Conservation (phyloP, 2,113 vertebrate species). For the Lepisosteus oculatus region DNA sequence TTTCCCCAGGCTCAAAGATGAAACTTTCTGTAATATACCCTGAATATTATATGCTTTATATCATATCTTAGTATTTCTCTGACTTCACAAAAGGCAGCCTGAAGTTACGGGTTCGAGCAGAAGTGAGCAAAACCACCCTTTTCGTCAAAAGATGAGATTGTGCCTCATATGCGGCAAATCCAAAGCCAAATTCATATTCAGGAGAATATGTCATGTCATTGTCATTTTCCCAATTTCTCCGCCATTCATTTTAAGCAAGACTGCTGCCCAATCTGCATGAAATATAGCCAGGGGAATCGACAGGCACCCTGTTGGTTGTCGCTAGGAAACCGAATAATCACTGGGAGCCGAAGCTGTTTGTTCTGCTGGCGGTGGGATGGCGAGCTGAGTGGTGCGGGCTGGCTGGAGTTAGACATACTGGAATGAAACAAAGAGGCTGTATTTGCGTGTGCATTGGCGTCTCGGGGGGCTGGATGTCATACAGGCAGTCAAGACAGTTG, state of each 20-base stretch:
- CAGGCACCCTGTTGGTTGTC: conserved; percentile 50
- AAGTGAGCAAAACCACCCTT: too few relatives aligned
- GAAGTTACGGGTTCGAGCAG: too few relatives aligned
- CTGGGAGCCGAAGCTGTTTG: conserved; percentile 60
- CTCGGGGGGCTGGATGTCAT: background rate
- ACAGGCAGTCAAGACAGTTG: background rate
- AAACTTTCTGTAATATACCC: too few relatives aligned
- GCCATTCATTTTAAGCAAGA: background rate
- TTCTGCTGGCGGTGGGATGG: background rate
- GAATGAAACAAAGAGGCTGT: background rate
- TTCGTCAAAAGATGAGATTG: too few relatives aligned
- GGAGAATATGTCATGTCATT: background rate
- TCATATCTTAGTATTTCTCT: too few relatives aligned
- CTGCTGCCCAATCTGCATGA: conserved; percentile 55
- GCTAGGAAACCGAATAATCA: conserved; percentile 65
- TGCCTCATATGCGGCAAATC: too few relatives aligned
- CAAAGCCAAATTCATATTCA: background rate
- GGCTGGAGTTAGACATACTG: background rate
- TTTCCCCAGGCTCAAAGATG: too few relatives aligned
- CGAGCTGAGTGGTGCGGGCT: background rate
- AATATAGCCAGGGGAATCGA: conserved; percentile 58
- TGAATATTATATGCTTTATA: too few relatives aligned
- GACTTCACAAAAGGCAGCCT: too few relatives aligned
- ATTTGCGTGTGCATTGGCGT: background rate
- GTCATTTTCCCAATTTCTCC: background rate